phyloP scores from a whole-genome alignment of 2,797 vertebrate genomes.

The Alouatta caraya region DNA sequence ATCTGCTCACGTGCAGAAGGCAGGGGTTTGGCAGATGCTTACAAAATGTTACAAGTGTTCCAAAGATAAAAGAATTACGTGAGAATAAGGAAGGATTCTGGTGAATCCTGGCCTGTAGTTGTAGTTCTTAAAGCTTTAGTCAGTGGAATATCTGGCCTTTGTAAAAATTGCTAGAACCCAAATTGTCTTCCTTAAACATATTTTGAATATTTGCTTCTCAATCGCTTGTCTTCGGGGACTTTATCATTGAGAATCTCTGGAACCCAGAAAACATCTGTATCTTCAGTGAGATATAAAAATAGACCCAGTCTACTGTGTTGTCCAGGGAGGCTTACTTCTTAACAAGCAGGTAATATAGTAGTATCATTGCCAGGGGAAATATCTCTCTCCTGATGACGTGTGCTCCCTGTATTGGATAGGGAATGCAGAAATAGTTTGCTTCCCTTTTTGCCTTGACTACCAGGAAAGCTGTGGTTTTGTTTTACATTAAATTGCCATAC shows the following conservation, averaged over 20 bases:
- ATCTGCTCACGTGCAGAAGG: background rate
- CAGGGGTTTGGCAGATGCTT: background rate
- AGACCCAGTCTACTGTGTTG: background rate
- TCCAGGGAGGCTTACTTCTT: background rate
- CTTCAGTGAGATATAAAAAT: constrained; percentile 27
- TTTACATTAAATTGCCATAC: background rate
- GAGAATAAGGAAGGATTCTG: background rate
- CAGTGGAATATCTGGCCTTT: background rate
- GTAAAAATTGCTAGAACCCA: background rate
- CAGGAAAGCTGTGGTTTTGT: background rate
- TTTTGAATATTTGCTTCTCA: background rate
- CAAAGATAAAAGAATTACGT: background rate
- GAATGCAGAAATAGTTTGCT: background rate
- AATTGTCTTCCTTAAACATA: background rate
- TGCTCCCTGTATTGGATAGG: background rate
- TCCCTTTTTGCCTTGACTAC: background rate
- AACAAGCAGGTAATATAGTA: background rate
- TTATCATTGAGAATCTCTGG: constrained; percentile 18
- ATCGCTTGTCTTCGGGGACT: background rate
- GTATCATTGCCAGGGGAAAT: background rate
- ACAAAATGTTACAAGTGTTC: background rate
- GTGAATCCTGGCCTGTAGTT: background rate
- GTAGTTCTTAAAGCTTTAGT: background rate
- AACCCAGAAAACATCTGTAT: background rate
- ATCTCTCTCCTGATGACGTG: background rate